Base-by-base conservation (phyloP, 2,797 vertebrate genomes). In the Clarias fuscus region DNA sequence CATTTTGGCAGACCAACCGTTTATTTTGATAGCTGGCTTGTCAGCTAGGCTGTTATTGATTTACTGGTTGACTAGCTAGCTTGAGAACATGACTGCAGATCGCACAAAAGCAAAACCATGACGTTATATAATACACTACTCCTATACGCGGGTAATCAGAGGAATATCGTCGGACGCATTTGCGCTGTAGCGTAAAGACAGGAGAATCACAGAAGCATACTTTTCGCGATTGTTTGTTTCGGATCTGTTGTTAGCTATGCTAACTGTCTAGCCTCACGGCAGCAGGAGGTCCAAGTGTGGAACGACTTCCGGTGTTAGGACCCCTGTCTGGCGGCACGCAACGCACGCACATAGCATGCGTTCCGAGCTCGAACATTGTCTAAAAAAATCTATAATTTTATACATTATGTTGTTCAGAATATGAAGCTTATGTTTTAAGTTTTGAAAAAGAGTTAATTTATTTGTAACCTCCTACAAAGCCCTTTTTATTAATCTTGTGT, bases 301-400 rank as follows among this genome's bases (percentile, higher is more conserved):
- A 11, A 61, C 77, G n/a, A 81, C 90, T 87, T 89, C 75, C 75
- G 85, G 84, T 83, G 61, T 82, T 40, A 91, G 89, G 92, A 91
- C 92, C 90, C 88, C 30, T 17, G 68, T 14, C 80, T 27, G 24
- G 37, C 24, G 27, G 79, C 61, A 81, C 24, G 79, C 61, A 43
- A 2, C 77, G 33, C 77, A 79, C 5, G 58, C 33, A 40, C 58
- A 40, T 58, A 62, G 14, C 1, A 27, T 11, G 33, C 33, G 33
- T 33, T 33, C 1, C 2, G 11, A 24, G 5, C 76, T 37, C 11
- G 59, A 37, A 13, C 5, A 37, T 22, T 78, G 6, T 61, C 30
- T 61, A 61, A 61, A 61, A 8, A 33, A 6, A 11, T 2, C 0
- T 53, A 53, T 48, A 13, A 0, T 13, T 53, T 11, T 53, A 53